A percentile compares a stretch with the other conserved stretches of the same genome.
phyloP scores from a whole-genome alignment of 1,140 invertebrate genomes.

The Drosophila lowei region DNA sequence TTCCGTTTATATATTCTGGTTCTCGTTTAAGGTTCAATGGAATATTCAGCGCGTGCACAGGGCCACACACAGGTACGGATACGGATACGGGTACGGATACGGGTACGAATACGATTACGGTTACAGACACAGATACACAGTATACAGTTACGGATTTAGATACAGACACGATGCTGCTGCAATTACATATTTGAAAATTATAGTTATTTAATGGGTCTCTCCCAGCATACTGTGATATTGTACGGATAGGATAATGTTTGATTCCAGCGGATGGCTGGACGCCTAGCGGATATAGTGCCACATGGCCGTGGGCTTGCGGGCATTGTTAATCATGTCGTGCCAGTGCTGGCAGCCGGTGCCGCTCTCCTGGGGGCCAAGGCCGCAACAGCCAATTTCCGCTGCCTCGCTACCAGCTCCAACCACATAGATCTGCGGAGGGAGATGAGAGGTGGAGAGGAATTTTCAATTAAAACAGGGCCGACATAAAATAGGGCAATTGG shows the following conservation, averaged over 20 bases:
- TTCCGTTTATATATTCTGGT: too few relatives aligned
- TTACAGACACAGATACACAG: constrained; percentile 8
- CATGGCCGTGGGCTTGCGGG: constrained; percentile 91
- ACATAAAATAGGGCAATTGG: constrained; percentile 37
- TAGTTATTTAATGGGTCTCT: constrained; percentile 12
- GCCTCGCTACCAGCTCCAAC: constrained; percentile 84
- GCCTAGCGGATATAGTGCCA: constrained; percentile 91
- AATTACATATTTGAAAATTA: constrained; percentile 10
- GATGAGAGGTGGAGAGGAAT: constrained; percentile 9
- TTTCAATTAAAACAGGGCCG: constrained; percentile 51
- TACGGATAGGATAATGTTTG: not conserved
- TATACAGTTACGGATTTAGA: constrained; percentile 18
- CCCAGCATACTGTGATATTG: constrained; percentile 4
- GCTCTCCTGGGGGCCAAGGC: constrained; percentile 88
- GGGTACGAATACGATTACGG: constrained; percentile 2
- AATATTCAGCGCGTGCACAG: constrained; percentile 11
- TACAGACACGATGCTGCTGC: constrained; percentile 7
- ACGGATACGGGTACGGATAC: not conserved
- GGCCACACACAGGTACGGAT: constrained; percentile 15
- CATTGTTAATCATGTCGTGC: constrained; percentile 91
- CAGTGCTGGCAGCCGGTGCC: constrained; percentile 88
- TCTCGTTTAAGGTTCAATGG: not conserved
- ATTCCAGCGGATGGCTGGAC: constrained; percentile 55
- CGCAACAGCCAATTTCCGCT: constrained; percentile 87
- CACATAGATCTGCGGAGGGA: constrained; percentile 83